Conservation (phyloP, 2,113 vertebrate genomes). For the Ophiodon elongatus region DNA sequence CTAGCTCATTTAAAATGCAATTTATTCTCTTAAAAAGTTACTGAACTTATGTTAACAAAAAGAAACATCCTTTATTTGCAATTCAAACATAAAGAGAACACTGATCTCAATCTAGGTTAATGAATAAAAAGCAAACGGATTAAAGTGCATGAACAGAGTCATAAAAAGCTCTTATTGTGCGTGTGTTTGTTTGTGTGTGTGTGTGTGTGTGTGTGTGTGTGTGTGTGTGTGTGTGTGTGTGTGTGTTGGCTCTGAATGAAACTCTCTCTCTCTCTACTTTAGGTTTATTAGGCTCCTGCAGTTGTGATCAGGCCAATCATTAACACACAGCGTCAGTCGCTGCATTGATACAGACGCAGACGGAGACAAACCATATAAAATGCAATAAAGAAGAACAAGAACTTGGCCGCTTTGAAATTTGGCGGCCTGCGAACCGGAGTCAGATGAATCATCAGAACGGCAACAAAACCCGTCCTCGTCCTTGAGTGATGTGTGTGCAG, state of each 20-base stretch:
- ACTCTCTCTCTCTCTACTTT: conserved; percentile 2
- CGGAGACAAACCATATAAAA: conserved; percentile 8
- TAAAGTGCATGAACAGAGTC: conserved; percentile 14
- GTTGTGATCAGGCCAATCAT: conserved; percentile 58
- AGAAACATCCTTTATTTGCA: background rate
- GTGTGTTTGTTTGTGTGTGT: conserved; percentile 9
- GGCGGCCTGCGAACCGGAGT: background rate
- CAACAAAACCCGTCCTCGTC: background rate
- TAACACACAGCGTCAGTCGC: conserved; percentile 44
- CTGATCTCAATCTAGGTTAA: conserved; percentile 20
- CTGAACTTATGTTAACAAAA: background rate
- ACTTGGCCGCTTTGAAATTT: conserved; percentile 10
- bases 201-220: conserved; percentile 16
- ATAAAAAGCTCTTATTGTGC: conserved; percentile 36
- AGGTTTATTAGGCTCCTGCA: conserved; percentile 54
- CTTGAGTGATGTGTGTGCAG: background rate
- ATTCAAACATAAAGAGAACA: background rate
- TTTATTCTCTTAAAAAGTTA: background rate
- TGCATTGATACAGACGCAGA: conserved; percentile 18
- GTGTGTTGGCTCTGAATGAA: conserved; percentile 13
- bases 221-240: conserved; percentile 18
- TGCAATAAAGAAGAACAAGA: conserved; percentile 16
- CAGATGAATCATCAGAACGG: background rate
- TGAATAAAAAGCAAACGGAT: conserved; percentile 6
- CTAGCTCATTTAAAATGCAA: background rate